Evolutionary conservation across 2,888 invertebrate genomes (phyloP).

Genomic region (Aspidiotus rigidus): DNA sequence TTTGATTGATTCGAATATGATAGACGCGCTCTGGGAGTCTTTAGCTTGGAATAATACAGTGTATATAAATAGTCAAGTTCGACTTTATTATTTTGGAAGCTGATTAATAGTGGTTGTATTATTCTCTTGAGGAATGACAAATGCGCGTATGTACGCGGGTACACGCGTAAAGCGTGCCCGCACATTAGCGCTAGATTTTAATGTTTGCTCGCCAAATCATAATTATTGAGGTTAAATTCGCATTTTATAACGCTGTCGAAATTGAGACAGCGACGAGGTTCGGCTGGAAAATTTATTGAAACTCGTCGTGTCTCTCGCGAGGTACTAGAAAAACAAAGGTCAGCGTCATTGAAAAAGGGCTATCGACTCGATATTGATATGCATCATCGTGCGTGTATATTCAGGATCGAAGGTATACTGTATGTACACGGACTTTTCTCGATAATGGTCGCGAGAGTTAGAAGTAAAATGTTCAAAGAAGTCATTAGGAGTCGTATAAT

Average conservation of each 20-base stretch:
- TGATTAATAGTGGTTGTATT: slow-evolving; percentile 5
- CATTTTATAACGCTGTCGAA: neutral
- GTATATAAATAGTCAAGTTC: neutral
- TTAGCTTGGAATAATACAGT: neutral
- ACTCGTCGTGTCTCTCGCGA: too few species aligned
- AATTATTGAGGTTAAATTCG: slow-evolving; percentile 4
- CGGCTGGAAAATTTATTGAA: too few species aligned
- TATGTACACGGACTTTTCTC: too few species aligned
- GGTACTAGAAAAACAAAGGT: too few species aligned
- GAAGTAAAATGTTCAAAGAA: too few species aligned
- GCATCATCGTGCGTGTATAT: too few species aligned
- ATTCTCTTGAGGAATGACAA: neutral
- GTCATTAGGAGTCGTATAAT: too few species aligned
- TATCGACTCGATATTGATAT: too few species aligned
- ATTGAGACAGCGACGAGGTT: too few species aligned
- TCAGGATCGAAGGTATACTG: too few species aligned
- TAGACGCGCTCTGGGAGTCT: neutral
- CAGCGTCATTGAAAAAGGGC: too few species aligned
- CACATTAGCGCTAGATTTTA: neutral
- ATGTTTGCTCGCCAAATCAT: neutral
- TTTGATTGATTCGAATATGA: slow-evolving; percentile 10
- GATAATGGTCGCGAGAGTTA: too few species aligned
- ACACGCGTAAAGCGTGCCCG: neutral
- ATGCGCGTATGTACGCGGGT: neutral
- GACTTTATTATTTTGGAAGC: slow-evolving; percentile 10